A percentile compares a stretch with the other conserved stretches of the same genome.
Evolutionary conservation across 2,888 invertebrate species (phyloP).

Genomic region (Agonopterix alstromeriana): DNA sequence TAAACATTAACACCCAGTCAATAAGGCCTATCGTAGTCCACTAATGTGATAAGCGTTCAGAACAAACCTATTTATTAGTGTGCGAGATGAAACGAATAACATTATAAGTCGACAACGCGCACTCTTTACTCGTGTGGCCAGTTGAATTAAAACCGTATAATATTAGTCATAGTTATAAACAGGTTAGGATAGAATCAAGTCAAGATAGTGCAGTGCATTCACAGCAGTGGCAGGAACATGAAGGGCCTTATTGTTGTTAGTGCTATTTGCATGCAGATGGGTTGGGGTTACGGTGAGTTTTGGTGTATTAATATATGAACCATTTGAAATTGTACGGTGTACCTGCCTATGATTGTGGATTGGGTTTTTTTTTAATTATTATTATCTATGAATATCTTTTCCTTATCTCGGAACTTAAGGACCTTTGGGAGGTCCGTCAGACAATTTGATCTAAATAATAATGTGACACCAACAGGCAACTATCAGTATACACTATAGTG

Average conservation of each 20-base stretch:
- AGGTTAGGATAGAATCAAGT: not conserved
- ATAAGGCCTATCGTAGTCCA: not conserved
- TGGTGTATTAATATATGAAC: not conserved
- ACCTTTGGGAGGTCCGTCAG: too few species aligned
- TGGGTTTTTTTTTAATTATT: too few species aligned
- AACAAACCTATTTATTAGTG: constrained; percentile 1
- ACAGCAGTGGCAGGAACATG: constrained; percentile 29
- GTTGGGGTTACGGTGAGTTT: constrained; percentile 33
- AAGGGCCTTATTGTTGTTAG: constrained; percentile 34
- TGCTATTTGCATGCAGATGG: constrained; percentile 33
- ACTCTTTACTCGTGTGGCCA: not conserved
- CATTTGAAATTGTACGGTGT: too few species aligned
- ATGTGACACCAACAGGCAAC: too few species aligned
- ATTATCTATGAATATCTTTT: too few species aligned
- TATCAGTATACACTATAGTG: too few species aligned
- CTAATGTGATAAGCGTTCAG: constrained; percentile 1
- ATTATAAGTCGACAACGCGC: not conserved
- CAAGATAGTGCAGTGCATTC: constrained; percentile 14
- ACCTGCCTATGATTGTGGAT: too few species aligned
- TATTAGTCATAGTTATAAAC: not conserved
- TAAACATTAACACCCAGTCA: not conserved
- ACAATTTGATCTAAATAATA: too few species aligned
- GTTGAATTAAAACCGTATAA: not conserved
- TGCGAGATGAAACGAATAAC: not conserved
- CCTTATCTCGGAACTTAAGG: too few species aligned